These are phyloP conservation scores for Polymixis flavicincta DNA, from an alignment of 2,888 invertebrate species.

Conservation along the genomic window DNA sequence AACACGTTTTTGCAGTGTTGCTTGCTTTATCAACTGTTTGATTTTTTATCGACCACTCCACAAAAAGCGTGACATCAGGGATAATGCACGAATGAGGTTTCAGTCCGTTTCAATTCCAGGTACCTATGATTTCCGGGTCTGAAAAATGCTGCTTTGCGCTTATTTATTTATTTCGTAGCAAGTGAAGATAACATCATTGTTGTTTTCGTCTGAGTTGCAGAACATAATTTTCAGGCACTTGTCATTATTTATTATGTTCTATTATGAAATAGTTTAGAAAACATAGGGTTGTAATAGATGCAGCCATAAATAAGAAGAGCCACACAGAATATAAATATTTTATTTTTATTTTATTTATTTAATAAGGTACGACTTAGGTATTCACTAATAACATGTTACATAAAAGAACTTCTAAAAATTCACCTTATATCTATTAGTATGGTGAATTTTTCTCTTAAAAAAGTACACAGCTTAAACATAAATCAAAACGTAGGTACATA, in stretches of 20 bases:
- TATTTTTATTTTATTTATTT: too few relatives aligned
- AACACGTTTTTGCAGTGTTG: slow-evolving; percentile 32
- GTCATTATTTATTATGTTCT: neutral
- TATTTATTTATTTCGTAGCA: neutral
- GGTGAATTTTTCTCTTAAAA: too few relatives aligned
- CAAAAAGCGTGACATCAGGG: neutral
- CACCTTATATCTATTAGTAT: too few relatives aligned
- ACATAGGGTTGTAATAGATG: neutral
- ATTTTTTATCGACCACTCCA: neutral
- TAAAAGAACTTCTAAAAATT: too few relatives aligned
- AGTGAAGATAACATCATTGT: neutral
- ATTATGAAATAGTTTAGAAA: neutral
- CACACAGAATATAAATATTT: neutral
- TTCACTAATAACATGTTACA: too few relatives aligned
- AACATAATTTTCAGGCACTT: neutral
- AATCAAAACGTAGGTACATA: too few relatives aligned
- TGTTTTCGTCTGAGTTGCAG: neutral
- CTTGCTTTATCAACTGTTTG: neutral
- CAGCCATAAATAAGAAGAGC: neutral
- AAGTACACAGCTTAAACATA: too few relatives aligned
- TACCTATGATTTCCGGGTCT: neutral
- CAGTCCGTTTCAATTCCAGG: neutral
- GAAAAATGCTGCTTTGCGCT: neutral
- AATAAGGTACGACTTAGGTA: too few relatives aligned
- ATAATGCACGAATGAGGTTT: neutral